Percentiles rank a stretch among this genome's conserved stretches.
phyloP scores from a whole-genome alignment of 1,140 invertebrate genomes.

The Bradysia coprophila region DNA sequence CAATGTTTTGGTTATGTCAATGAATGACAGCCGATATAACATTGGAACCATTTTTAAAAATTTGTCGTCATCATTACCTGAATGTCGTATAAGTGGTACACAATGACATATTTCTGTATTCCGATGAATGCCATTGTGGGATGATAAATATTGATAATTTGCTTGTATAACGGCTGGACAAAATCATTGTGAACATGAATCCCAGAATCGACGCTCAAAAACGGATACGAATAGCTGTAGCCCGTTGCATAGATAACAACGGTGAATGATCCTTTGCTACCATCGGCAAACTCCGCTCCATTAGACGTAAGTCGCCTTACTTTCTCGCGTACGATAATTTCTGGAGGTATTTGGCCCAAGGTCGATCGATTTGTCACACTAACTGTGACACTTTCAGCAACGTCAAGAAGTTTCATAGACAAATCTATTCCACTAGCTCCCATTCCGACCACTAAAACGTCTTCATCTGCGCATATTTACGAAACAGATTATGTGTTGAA shows the following conservation, averaged over 20 bases:
- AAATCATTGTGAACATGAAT: slow-evolving; percentile 37
- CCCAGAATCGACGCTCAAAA: slow-evolving; percentile 37
- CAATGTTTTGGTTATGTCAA: no score
- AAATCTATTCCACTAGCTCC: slow-evolving; percentile 51
- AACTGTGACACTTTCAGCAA: background rate
- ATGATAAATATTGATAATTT: slow-evolving; percentile 49
- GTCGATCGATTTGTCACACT: background rate
- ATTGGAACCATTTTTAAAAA: no score
- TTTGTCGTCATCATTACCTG: slow-evolving; percentile 14
- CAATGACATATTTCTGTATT: slow-evolving; percentile 24
- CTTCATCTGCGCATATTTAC: slow-evolving; percentile 20
- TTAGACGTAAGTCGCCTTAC: background rate
- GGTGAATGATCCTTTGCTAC: background rate
- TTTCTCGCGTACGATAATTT: background rate
- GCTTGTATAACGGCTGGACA: slow-evolving; percentile 51
- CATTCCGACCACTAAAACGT: slow-evolving; percentile 43
- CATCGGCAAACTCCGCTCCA: background rate
- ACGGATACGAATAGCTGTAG: slow-evolving; percentile 45
- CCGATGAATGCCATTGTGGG: slow-evolving; percentile 57
- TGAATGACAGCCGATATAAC: no score
- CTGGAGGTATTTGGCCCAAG: background rate
- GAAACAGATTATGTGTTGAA: background rate
- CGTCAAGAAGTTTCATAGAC: slow-evolving; percentile 9
- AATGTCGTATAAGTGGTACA: background rate
- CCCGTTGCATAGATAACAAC: slow-evolving; percentile 22